Conservation (phyloP, 2,797 vertebrate genomes). For the Siniperca undulata region DNA sequence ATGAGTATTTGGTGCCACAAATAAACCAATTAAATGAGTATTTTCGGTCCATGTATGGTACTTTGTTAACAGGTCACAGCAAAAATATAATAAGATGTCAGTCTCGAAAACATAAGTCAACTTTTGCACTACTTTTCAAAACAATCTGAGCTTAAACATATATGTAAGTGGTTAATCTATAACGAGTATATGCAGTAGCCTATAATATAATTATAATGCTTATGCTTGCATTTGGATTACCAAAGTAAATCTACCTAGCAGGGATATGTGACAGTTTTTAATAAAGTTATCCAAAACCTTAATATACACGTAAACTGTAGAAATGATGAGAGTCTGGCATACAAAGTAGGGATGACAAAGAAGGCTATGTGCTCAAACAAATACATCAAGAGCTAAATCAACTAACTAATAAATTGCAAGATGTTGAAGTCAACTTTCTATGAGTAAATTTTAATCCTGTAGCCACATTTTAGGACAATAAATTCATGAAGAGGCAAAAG, state of each 20-base stretch:
- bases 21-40: background rate
- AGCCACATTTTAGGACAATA: slow-evolving; percentile 51
- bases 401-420: background rate
- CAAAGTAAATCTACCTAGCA: background rate
- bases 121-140: background rate
- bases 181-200: too few species aligned
- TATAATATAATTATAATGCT: background rate
- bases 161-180: background rate
- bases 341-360: background rate
- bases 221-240: background rate
- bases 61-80: background rate
- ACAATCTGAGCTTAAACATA: background rate
- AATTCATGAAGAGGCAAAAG: slow-evolving; percentile 72
- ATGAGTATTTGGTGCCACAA: background rate
- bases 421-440: background rate
- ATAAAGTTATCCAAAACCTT: background rate
- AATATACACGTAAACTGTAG: background rate
- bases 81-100: background rate
- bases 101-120: background rate
- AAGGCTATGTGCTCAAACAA: background rate
- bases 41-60: background rate
- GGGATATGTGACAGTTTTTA: background rate
- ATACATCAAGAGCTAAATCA: background rate
- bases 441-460: slow-evolving; percentile 13
- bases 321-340: slow-evolving; percentile 4